These are phyloP conservation scores for Pseudochaenichthys georgianus DNA, from an alignment of 2,797 vertebrate genomes.

Conservation along the genomic window DNA sequence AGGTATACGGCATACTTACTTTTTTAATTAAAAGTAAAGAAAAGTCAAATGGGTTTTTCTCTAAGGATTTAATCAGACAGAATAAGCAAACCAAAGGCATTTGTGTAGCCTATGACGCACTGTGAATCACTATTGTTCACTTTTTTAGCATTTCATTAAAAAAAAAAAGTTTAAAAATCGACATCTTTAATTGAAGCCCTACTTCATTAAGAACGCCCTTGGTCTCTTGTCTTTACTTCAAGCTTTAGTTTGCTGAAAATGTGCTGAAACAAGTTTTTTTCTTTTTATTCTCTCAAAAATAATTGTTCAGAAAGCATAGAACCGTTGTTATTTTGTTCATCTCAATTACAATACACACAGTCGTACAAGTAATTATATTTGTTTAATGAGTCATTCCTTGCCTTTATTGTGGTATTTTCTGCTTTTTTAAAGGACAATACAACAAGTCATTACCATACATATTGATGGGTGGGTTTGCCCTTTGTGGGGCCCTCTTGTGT, in stretches of 20 bases:
- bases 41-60: too few relatives aligned
- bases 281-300: neutral
- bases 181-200: neutral
- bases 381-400: too few relatives aligned
- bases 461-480: too few relatives aligned
- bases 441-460: too few relatives aligned
- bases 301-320: neutral
- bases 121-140: neutral
- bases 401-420: too few relatives aligned
- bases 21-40: too few relatives aligned
- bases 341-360: neutral
- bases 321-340: neutral
- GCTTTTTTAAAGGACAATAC: too few relatives aligned
- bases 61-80: neutral
- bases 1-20: too few relatives aligned
- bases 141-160: too few relatives aligned
- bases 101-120: neutral
- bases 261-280: neutral
- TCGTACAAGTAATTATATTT: neutral
- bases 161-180: too few relatives aligned
- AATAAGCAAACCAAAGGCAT: neutral
- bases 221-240: neutral
- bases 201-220: neutral
- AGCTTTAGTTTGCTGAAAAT: neutral
- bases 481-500: too few relatives aligned